Evolutionary conservation across 1,140 invertebrate species (phyloP), one percentile per base, ranked within the genome.

Genomic region (Samia ricini): DNA sequence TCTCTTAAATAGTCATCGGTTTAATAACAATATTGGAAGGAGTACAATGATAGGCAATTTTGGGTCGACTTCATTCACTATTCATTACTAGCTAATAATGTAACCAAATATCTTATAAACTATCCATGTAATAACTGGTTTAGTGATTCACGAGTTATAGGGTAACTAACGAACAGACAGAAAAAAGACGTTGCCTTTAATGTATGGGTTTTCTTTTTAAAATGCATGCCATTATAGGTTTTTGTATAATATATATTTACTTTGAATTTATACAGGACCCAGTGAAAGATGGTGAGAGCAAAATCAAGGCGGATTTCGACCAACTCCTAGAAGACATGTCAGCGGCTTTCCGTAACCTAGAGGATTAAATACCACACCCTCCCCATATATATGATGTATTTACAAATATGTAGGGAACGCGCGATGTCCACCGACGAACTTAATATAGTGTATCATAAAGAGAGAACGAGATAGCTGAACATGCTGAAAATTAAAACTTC

Each of bases 301-400:
- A 99, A 91, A 99, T 99, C 86, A 97, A 97, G 89, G 94, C 96
- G 52, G 98, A 99, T 79, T 99, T 98, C 85, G 98, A 99, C 81
- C 97, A 98, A 81, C 89, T 99, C 21, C 93, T 98, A 65, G 98
- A 99, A 91, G 96, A 98, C 81, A 98, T 99, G 92, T 96, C 98
- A 79, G 96, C 97, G 81, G 96, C 97, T 75, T 99, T 99, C 94
- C 96, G 99, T 88, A 99, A 99, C 92, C 93, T 99, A 85, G 99
- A 99, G 93, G 99, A 99, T 91, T 99, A 98, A 94, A 63, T 63
- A 2, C 29, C n/a, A 24, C 24, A 10, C 6, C 33, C 4, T 15
- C 33, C 33, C 33, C 12, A 15, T 42, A 42, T 42, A 42, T 42
- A 42, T 42, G n/a, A n/a, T 26, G 12, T 57, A 57, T 36, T 36